phyloP scores from a whole-genome alignment of 1,140 invertebrate genomes.

The Polyergus mexicanus region DNA sequence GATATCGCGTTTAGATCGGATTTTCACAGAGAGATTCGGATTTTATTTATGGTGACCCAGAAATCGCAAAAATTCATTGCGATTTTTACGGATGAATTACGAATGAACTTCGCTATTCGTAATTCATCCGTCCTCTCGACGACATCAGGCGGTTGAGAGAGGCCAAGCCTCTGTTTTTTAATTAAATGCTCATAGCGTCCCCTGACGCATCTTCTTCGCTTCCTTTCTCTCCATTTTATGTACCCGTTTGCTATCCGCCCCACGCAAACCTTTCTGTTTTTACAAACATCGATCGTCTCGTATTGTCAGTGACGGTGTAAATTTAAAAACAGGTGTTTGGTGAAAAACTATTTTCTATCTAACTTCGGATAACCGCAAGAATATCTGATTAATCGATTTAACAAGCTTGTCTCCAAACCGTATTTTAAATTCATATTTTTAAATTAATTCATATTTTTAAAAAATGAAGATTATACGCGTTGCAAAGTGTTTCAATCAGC shows the following conservation, averaged over 20 bases:
- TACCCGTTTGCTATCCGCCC: slow-evolving; percentile 10
- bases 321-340: slow-evolving; percentile 19
- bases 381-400: slow-evolving; percentile 23
- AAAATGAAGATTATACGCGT: background rate
- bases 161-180: slow-evolving; percentile 74
- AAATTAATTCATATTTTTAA: background rate
- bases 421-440: slow-evolving; percentile 1
- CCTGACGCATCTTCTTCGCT: background rate
- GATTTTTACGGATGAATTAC: slow-evolving; percentile 60
- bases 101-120: slow-evolving; percentile 69
- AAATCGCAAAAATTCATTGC: slow-evolving; percentile 54
- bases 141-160: slow-evolving; percentile 45
- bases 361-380: slow-evolving; percentile 19
- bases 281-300: slow-evolving; percentile 48
- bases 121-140: slow-evolving; percentile 36
- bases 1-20: slow-evolving; percentile 2
- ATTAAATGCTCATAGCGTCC: slow-evolving; percentile 71
- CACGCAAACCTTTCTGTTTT: slow-evolving; percentile 45
- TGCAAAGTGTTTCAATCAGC: background rate
- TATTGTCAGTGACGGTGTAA: slow-evolving; percentile 21
- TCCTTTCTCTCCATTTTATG: slow-evolving; percentile 32
- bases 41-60: slow-evolving; percentile 40
- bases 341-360: slow-evolving; percentile 19
- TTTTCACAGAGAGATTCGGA: background rate
- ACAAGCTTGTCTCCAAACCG: background rate